phyloP scores from a whole-genome alignment of 1,140 invertebrate species.

The Anastatus disparis region DNA sequence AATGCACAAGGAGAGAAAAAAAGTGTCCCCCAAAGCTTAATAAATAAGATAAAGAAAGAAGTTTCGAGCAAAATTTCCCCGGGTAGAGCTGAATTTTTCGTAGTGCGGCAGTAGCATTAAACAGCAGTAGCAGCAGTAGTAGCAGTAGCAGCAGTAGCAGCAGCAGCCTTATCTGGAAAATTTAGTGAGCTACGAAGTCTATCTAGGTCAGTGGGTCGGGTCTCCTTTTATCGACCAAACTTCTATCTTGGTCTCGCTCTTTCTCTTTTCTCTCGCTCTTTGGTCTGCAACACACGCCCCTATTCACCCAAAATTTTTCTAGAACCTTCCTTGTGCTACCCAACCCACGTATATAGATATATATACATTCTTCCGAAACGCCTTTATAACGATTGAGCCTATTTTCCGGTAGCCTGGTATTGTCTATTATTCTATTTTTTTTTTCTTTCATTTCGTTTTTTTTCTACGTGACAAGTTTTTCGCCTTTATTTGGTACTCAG shows the following conservation, averaged over 20 bases:
- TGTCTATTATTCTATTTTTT: not conserved
- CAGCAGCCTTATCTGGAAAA: conserved; percentile 27
- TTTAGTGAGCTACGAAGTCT: not conserved
- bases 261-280: conserved; percentile 10
- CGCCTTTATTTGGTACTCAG: too few species aligned
- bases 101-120: not conserved
- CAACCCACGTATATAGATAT: too few species aligned
- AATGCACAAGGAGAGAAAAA: not conserved
- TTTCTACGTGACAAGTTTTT: too few species aligned
- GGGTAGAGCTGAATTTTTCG: conserved; percentile 4
- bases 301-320: conserved; percentile 31
- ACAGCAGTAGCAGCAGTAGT: too few species aligned
- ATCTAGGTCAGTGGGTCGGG: conserved; percentile 29
- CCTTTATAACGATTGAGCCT: conserved; percentile 14
- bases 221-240: conserved; percentile 39
- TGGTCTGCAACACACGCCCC: not conserved
- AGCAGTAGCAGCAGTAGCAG: too few species aligned
- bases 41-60: not conserved
- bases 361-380: too few species aligned
- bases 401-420: conserved; percentile 10
- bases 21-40: not conserved
- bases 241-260: too few species aligned
- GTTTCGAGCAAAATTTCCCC: conserved; percentile 1
- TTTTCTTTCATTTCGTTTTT: not conserved
- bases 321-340: conserved; percentile 2